Base-by-base conservation (phyloP, 2,113 vertebrate species). In the Ptychochromis oligacanthus region DNA sequence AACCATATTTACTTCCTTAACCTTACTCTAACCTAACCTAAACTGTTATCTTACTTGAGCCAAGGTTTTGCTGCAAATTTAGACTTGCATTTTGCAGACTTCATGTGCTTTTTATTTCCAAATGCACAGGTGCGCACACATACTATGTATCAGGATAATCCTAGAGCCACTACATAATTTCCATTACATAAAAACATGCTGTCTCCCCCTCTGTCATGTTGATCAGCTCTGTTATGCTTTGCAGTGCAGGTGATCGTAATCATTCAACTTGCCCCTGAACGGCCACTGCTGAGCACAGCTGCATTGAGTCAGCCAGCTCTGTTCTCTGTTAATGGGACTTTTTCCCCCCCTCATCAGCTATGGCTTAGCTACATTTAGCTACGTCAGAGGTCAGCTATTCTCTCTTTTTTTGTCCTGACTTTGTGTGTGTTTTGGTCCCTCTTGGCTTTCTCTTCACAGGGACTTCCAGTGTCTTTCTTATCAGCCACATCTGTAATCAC, bases 351-450 rank as follows among this genome's bases (percentile, higher is more conserved):
- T 52, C 77, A 52, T 59, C 24, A 88, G 49, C 57, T 34, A 84
- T 43, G 72, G 78, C 87, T 87, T 84, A 75, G 82, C 62, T 91
- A 64, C 88, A 87, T 87, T 61, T 78, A 76, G 56, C 77, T 91
- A 92, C 82, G 81, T 93, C 91, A 94, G 54, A 49, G n/a, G 57
- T 79, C 80, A 88, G 84, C 83, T 90, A 93, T 94, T 74, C 79
- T 80, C 43, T 36, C 40, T 82, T 31, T 79, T 60, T 58, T 43
- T 31, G 62, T 34, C 87, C 65, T 17, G 40, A 26, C 77, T 79
- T 34, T 55, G 61, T 80, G 79, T 31, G 14, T 79, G 38, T 80
- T 36, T 57, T 62, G 58, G 49, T 22, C 14, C 26, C 65, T 75
- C 52, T 36, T 80, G 46, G 54, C 70, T 81, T 28, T 15, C 17